A percentile compares a stretch with the other conserved stretches of the same genome.
Conservation (phyloP, 1,140 invertebrate species). For the Eriocheir sinensis region DNA sequence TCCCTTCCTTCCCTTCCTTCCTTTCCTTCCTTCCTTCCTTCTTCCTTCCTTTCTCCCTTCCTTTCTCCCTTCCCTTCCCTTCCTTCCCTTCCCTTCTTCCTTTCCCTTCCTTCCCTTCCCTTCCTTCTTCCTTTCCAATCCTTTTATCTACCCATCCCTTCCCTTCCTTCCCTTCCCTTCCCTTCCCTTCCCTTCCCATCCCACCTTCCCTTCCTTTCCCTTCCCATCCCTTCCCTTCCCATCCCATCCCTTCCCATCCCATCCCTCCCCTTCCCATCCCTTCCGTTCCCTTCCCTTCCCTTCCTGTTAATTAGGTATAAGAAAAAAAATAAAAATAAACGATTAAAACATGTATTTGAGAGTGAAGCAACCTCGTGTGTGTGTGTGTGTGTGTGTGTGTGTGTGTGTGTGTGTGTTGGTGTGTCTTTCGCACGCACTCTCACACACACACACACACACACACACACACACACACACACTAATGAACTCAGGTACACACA, state of each 20-base stretch:
- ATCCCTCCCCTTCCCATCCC: constrained; percentile 17
- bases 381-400: too few species aligned
- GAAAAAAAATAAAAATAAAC: constrained; percentile 27
- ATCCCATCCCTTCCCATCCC: background rate
- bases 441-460: background rate
- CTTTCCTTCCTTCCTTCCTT: background rate
- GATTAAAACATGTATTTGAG: too few species aligned
- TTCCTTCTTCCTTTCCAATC: background rate
- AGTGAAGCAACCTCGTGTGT: too few species aligned
- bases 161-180: background rate
- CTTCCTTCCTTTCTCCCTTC: too few species aligned
- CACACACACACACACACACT: background rate
- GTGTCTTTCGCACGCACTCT: too few species aligned
- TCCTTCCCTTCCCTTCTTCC: background rate
- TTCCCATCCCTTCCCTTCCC: background rate
- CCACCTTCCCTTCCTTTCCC: background rate
- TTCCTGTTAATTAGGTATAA: background rate
- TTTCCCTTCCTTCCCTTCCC: background rate
- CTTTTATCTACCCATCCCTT: background rate
- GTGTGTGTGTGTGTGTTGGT: too few species aligned
- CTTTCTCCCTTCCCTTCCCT: too few species aligned
- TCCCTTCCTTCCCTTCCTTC: background rate
- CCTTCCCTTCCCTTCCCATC: background rate
- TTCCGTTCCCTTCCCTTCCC: background rate
- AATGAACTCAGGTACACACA: too few species aligned